These are phyloP conservation scores for Balaeniceps rex DNA, from an alignment of 2,113 vertebrate genomes.

Conservation along the genomic window DNA sequence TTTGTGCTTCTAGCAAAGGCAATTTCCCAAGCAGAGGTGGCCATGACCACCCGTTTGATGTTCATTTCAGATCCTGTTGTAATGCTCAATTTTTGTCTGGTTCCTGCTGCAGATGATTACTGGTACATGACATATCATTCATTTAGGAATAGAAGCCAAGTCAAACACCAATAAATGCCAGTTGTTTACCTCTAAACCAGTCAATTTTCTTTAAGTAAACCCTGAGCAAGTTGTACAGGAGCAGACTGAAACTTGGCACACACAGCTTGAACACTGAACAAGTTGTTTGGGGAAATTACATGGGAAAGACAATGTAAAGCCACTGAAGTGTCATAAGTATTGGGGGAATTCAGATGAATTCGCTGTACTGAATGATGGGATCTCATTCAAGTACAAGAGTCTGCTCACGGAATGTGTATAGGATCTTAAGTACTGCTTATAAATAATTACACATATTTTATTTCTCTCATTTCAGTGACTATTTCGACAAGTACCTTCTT, in stretches of 20 bases:
- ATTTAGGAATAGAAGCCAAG: neutral
- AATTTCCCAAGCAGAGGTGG: neutral
- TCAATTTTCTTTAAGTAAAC: neutral
- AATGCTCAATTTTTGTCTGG: neutral
- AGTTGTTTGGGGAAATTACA: neutral
- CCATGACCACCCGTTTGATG: neutral
- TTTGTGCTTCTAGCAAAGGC: neutral
- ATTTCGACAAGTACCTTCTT: slow-evolving; percentile 96
- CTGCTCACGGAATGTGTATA: neutral
- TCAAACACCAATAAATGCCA: neutral
- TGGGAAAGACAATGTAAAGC: neutral
- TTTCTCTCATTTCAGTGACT: slow-evolving; percentile 81
- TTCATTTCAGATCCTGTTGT: neutral
- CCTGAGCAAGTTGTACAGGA: neutral
- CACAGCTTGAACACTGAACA: neutral
- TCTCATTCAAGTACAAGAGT: neutral
- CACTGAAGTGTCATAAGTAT: neutral
- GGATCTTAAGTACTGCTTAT: neutral
- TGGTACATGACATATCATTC: neutral
- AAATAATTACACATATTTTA: neutral
- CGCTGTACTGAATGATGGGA: neutral
- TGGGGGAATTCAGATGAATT: neutral
- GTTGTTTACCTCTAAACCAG: neutral
- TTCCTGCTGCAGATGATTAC: neutral
- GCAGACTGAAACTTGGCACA: neutral